Percentiles rank a stretch among this genome's conserved stretches.
These are phyloP conservation scores for Bombus breviceps DNA, from an alignment of 1,140 invertebrate genomes.

Conservation along the genomic window DNA sequence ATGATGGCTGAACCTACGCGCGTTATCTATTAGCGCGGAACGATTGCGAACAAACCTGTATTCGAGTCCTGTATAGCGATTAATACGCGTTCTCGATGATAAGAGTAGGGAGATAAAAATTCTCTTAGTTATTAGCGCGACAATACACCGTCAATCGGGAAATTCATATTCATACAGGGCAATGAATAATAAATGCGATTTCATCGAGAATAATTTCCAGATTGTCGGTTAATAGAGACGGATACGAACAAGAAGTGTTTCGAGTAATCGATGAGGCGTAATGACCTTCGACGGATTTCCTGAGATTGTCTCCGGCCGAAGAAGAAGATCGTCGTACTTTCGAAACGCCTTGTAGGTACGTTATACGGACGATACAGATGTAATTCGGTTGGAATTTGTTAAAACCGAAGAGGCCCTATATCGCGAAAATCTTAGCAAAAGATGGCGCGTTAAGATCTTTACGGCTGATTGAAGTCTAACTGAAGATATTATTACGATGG, in stretches of 20 bases:
- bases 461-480: slow-evolving; percentile 32
- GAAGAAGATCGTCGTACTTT: not conserved
- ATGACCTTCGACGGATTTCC: not conserved
- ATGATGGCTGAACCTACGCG: not conserved
- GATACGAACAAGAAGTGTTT: not conserved
- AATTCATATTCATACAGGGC: slow-evolving; percentile 31
- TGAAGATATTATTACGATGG: slow-evolving; percentile 4
- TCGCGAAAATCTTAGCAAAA: not conserved
- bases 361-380: not conserved
- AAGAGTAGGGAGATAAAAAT: not conserved
- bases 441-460: slow-evolving; percentile 23
- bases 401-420: not conserved
- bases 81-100: not conserved
- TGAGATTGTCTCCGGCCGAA: not conserved
- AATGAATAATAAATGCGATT: slow-evolving; percentile 10
- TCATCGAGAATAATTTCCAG: not conserved
- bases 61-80: not conserved
- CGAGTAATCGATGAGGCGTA: not conserved
- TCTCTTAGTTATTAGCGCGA: not conserved
- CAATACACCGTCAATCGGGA: slow-evolving; percentile 8
- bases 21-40: not conserved
- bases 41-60: not conserved
- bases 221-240: not conserved
- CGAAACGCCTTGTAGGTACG: not conserved
- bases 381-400: not conserved